These are phyloP conservation scores for Paracentrotus lividus DNA, from an alignment of 53 echinoderm and acorn worm species.

Conservation along the genomic window DNA sequence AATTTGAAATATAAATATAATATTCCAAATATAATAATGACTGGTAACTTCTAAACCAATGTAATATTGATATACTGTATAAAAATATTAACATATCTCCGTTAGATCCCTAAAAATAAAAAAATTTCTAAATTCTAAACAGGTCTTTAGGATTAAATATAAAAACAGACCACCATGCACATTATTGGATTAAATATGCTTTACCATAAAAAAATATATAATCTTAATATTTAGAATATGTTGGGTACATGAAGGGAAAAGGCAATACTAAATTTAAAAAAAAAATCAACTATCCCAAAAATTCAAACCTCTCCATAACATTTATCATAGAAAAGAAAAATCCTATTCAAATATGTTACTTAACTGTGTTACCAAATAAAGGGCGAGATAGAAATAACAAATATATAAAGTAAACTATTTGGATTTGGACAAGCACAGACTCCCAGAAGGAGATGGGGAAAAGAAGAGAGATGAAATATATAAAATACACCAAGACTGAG, in stretches of 20 bases:
- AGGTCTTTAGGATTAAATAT: too few relatives aligned
- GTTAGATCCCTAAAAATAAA: too few relatives aligned
- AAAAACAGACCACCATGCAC: not conserved
- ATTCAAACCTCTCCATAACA: not conserved
- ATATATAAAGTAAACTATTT: not conserved
- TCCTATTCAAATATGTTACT: not conserved
- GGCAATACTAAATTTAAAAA: not conserved
- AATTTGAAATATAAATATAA: too few relatives aligned
- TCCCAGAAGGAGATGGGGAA: not conserved
- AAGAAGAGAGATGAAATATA: not conserved
- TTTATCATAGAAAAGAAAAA: not conserved
- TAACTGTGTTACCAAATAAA: not conserved
- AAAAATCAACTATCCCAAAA: not conserved
- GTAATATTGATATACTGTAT: too few relatives aligned
- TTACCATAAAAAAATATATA: not conserved
- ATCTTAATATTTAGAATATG: not conserved
- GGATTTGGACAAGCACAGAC: not conserved
- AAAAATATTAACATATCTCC: too few relatives aligned
- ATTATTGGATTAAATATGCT: not conserved
- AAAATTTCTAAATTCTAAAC: too few relatives aligned
- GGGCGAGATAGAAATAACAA: not conserved
- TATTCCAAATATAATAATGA: too few relatives aligned
- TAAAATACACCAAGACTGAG: too few relatives aligned
- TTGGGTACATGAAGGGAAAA: not conserved
- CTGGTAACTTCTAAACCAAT: too few relatives aligned